Base-by-base conservation (phyloP, 1,140 invertebrate species). In the Drosophila takahashii region DNA sequence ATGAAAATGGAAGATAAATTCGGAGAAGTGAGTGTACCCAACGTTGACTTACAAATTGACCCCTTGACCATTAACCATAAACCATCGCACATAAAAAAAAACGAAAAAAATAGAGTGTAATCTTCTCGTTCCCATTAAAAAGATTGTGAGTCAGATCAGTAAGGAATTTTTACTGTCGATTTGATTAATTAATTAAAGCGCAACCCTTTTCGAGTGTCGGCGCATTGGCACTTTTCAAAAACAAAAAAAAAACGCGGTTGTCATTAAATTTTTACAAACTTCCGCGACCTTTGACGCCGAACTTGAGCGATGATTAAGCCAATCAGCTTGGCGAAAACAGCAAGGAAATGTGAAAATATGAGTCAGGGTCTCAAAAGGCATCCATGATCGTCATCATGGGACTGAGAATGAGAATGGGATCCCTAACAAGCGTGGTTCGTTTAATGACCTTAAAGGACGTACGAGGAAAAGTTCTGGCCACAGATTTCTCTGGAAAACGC, bases 171-270 rank as follows among this genome's bases (percentile, higher is more conserved):
- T 27, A 51, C 64, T 87, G 76, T 70, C 83, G 84, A 89, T 87
- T 87, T 80, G 84, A 87, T 87, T 89, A 87, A 87, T 89, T 87
- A 89, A 87, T 87, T 87, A 89, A 84, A 71, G 62, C 79, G 47
- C 80, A 87, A 84, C 77, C 84, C 84, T 83, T 86, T 86, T 61
- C 62, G 53, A 78, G 81, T 86, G 83, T 87, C 79, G 81, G 81
- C 75, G 81, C 75, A 78, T 59, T 83, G 75, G 36, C 79, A 79
- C 79, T 78, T 83, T 57, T 47, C 44, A 61, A 61, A 64, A 71
- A 54, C 22, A 22, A 22, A 22, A 22, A 22, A 22, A 22, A 22
- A 22, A 22, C 22, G 22, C 22, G 1, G 22, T 22, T 86, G 74
- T 78, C 83, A 75, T 78, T 53, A 42, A 42, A 60, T 85, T 77